A percentile compares a stretch with the other conserved stretches of the same genome.
phyloP scores from a whole-genome alignment of 1,140 invertebrate species.

The Mactra quadrangularis region DNA sequence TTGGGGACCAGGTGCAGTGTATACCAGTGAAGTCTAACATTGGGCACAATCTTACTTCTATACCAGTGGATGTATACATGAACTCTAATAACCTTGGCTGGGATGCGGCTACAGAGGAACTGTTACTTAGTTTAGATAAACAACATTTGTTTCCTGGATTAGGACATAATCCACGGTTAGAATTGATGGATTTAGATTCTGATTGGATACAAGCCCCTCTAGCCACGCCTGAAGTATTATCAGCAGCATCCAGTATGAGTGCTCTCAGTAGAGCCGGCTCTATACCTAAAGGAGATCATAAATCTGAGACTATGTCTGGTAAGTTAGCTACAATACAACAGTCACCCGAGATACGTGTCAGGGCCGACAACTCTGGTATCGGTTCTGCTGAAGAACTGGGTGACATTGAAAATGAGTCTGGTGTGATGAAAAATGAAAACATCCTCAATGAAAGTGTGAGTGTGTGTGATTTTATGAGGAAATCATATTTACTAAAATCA shows the following conservation, averaged over 20 bases:
- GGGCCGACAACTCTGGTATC: not conserved
- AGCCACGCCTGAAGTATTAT: constrained; percentile 46
- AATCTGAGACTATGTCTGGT: not conserved
- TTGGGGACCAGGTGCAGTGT: not conserved
- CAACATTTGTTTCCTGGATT: constrained; percentile 32
- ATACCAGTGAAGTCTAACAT: constrained; percentile 32
- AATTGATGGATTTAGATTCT: constrained; percentile 28
- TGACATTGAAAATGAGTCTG: not conserved
- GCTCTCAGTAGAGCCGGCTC: constrained; percentile 41
- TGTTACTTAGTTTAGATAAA: constrained; percentile 46
- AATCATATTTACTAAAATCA: not conserved
- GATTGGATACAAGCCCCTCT: constrained; percentile 48
- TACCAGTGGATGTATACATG: constrained; percentile 25
- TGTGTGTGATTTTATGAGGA: constrained; percentile 22
- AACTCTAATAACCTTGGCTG: constrained; percentile 39
- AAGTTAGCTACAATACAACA: constrained; percentile 57
- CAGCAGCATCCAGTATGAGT: constrained; percentile 53
- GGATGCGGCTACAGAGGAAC: constrained; percentile 49
- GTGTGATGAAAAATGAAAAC: not conserved
- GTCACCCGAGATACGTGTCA: constrained; percentile 47
- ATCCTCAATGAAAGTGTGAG: constrained; percentile 25
- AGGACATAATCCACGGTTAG: constrained; percentile 20
- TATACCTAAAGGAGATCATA: constrained; percentile 13
- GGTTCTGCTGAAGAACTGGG: constrained; percentile 3
- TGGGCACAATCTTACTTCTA: not conserved